Evolutionary conservation across 2,888 invertebrate genomes (phyloP).

Genomic region (Plusia festucae): DNA sequence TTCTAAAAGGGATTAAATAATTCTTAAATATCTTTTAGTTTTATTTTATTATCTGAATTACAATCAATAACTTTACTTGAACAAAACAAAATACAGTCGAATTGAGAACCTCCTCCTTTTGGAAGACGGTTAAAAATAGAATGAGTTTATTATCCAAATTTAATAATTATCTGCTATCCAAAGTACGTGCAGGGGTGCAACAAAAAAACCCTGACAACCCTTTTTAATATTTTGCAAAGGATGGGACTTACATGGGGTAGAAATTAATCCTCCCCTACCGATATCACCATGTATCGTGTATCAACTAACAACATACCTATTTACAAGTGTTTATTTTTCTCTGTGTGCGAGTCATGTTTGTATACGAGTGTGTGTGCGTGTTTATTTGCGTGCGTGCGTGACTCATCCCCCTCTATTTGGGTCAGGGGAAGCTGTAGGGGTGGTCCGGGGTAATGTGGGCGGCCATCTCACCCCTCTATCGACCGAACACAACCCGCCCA

Average conservation of each 20-base stretch:
- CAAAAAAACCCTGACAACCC: not conserved
- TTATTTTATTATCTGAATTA: no score
- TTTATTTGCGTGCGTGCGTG: constrained; percentile 62
- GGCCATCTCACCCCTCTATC: constrained; percentile 78
- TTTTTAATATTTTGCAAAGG: not conserved
- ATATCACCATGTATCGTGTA: constrained; percentile 7
- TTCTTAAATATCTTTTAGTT: no score
- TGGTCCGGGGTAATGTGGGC: constrained; percentile 65
- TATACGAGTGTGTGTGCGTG: constrained; percentile 44
- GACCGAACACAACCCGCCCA: constrained; percentile 70
- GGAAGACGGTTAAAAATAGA: no score
- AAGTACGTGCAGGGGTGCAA: not conserved
- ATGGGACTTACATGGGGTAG: not conserved
- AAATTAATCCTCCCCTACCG: constrained; percentile 11
- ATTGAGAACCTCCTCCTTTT: no score
- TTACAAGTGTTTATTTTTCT: constrained; percentile 35
- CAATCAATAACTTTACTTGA: no score
- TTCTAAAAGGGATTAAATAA: no score
- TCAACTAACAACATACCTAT: constrained; percentile 33
- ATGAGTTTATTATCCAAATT: no score
- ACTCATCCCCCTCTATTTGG: constrained; percentile 77
- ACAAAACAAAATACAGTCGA: no score
- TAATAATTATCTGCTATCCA: not conserved
- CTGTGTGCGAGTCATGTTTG: constrained; percentile 42
- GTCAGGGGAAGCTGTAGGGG: constrained; percentile 80